Evolutionary conservation across 1,140 invertebrate species (phyloP).

Genomic region (Sipha flava): DNA sequence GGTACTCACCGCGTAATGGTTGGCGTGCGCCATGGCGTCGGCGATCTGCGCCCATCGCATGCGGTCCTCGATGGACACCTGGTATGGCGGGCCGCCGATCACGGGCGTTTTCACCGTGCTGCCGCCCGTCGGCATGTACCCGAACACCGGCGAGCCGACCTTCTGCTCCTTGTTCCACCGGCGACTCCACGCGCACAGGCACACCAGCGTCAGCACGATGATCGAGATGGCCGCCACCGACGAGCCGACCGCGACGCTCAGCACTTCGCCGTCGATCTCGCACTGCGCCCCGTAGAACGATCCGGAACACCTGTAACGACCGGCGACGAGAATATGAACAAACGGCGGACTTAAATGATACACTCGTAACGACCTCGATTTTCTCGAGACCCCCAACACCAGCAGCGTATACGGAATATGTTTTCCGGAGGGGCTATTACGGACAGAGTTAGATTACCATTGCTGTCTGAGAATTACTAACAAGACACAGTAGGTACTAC

Average conservation of each 20-base stretch:
- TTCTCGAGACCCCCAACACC: no score
- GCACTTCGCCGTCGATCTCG: constrained; percentile 82
- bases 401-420: no score
- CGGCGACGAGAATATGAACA: constrained; percentile 44
- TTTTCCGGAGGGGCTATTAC: no score
- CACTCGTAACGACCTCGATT: no score
- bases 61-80: constrained; percentile 63
- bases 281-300: constrained; percentile 81
- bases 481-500: no score
- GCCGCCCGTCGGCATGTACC: constrained; percentile 61
- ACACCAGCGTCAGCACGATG: constrained; percentile 74
- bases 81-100: constrained; percentile 46
- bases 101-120: constrained; percentile 60
- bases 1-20: constrained; percentile 65
- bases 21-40: constrained; percentile 65
- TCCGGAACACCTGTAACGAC: constrained; percentile 62
- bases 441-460: no score
- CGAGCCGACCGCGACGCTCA: constrained; percentile 81
- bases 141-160: constrained; percentile 67
- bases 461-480: no score
- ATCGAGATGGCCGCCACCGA: constrained; percentile 79
- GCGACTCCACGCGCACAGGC: constrained; percentile 84
- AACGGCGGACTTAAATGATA: no score
- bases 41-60: constrained; percentile 76
- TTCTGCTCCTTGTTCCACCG: constrained; percentile 81